Percentiles rank a stretch among this genome's conserved stretches.
phyloP scores from a whole-genome alignment of 2,797 vertebrate species.

The Taeniopygia guttata region DNA sequence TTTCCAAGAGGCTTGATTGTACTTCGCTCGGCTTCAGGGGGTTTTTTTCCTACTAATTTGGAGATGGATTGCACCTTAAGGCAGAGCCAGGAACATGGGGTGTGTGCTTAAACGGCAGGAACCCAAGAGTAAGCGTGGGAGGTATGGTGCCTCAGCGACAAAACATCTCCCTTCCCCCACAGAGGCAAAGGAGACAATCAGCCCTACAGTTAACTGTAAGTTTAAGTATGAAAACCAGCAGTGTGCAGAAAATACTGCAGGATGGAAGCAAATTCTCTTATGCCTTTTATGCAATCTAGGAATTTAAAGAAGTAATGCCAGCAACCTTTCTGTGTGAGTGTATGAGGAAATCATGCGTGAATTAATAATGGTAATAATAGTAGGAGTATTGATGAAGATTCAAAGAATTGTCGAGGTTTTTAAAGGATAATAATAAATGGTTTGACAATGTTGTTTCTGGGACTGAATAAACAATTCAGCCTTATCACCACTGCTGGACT shows the following conservation, averaged over 20 bases:
- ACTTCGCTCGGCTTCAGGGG: not conserved
- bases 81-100: slow-evolving; percentile 20
- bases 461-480: slow-evolving; percentile 28
- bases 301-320: slow-evolving; percentile 30
- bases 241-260: not conserved
- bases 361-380: not conserved
- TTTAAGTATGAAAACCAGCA: slow-evolving; percentile 26
- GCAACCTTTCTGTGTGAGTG: not conserved
- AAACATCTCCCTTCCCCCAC: slow-evolving; percentile 34
- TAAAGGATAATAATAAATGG: not conserved
- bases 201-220: not conserved
- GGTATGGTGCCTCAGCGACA: not conserved
- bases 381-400: not conserved
- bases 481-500: not conserved
- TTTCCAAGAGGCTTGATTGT: slow-evolving; percentile 55
- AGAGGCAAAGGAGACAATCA: slow-evolving; percentile 38
- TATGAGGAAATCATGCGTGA: not conserved
- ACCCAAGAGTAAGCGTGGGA: slow-evolving; percentile 1
- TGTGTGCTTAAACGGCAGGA: slow-evolving; percentile 36
- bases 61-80: slow-evolving; percentile 51
- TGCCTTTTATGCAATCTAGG: not conserved
- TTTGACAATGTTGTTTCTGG: not conserved
- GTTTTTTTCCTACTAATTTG: slow-evolving; percentile 1
- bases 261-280: not conserved
- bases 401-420: not conserved